Conservation (phyloP, 1,140 invertebrate genomes). For the Andricus grossulariae region DNA sequence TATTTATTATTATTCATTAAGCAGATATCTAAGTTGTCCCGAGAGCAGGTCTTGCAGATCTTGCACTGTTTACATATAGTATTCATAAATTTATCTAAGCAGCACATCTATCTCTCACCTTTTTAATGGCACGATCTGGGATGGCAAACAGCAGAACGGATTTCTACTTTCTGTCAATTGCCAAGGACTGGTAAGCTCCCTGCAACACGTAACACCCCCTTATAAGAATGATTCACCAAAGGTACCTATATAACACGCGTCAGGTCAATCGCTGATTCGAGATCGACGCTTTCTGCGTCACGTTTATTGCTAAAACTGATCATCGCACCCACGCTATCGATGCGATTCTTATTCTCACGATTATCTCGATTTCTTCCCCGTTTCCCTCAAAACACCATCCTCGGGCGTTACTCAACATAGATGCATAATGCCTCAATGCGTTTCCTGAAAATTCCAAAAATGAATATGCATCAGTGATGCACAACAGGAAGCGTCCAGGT, state of each 20-base stretch:
- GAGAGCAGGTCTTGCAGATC: background rate
- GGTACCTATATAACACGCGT: constrained; percentile 4
- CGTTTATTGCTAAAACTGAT: constrained; percentile 24
- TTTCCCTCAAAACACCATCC: background rate
- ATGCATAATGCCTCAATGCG: no score
- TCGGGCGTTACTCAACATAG: background rate
- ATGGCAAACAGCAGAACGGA: constrained; percentile 25
- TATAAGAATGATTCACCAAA: constrained; percentile 23
- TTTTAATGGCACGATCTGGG: constrained; percentile 26
- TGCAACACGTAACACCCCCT: constrained; percentile 24
- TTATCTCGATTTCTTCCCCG: constrained; percentile 13
- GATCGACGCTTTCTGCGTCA: constrained; percentile 14
- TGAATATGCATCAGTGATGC: no score
- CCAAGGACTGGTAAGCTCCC: constrained; percentile 28
- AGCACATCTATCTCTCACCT: constrained; percentile 29
- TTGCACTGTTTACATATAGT: constrained; percentile 26
- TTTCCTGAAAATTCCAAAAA: no score
- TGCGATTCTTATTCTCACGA: constrained; percentile 20
- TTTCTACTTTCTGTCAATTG: constrained; percentile 32
- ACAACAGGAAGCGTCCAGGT: no score
- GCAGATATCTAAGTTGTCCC: background rate
- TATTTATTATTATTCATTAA: constrained; percentile 14
- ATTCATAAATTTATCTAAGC: constrained; percentile 30
- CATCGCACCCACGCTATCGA: constrained; percentile 21
- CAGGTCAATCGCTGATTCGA: constrained; percentile 12